Base-by-base conservation (phyloP, 2,888 invertebrate genomes). In the Masnerella sp. region DNA sequence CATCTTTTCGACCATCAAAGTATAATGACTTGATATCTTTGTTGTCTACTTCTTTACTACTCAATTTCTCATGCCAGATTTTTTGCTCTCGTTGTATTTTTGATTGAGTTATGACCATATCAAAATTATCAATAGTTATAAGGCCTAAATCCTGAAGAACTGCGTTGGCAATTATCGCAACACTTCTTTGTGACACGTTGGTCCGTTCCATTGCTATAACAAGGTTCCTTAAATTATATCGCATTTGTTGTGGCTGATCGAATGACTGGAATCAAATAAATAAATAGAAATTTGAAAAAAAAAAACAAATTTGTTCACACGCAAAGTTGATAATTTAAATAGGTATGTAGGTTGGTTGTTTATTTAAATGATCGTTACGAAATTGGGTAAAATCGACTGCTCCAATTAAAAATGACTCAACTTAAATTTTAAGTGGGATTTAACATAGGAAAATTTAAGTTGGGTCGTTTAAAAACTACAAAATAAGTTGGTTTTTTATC, bases 1-100 rank as follows among this genome's bases (percentile, higher is more conserved):
- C 72, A 36, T 78, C 77, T 61, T 79, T 79, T 17, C 75, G 64
- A 11, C 77, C 77, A 45, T 79, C 77, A 62, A 79, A 78, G 22
- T 75, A 77, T 5, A 56, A 4, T 36, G 34, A 12, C 7, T 4
- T 36, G 1, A 51, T 1, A 12, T 20, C 12, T 12, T 12, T 2
- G 8, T 25, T 14, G 12, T 25, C 12, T 3, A 2, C 11, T 45
- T 22, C 20, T 14, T 2, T 8, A 0, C 25, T 2, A 1, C 5
- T 30, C 9, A 28, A 8, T 5, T 47, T 22, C 15, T 18, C 25
- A 18, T 56, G 51, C 40, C 34, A 62, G 18, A 17, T 40, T 56
- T 56, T 49, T 52, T 70, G 40, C 54, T 71, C 78, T 68, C 77
- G 51, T 51, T 52, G 54, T 32, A 80, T 68, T 73, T 80, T 80